Evolutionary conservation across 2,797 vertebrate species (phyloP).

Genomic region (Hemibagrus guttatus): DNA sequence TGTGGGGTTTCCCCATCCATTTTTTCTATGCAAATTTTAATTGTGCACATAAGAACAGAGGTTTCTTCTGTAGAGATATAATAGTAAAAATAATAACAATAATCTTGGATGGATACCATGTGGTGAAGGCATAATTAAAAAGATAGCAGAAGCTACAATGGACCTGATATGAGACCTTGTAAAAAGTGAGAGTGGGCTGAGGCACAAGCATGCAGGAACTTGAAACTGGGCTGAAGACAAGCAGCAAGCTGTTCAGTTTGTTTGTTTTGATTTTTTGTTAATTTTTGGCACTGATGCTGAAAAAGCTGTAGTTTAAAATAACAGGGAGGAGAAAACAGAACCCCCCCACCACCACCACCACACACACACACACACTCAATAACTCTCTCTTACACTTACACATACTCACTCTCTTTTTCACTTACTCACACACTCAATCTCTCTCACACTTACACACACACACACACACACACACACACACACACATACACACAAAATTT

Average conservation of each 20-base stretch:
- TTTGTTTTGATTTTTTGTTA: not conserved
- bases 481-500: too few species aligned
- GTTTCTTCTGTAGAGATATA: not conserved
- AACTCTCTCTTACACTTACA: not conserved
- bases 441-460: not conserved
- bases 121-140: not conserved
- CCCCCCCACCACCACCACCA: not conserved
- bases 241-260: not conserved
- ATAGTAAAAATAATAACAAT: not conserved
- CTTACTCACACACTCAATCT: not conserved
- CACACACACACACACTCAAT: not conserved
- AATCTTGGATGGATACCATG: not conserved
- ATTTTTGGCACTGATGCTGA: not conserved
- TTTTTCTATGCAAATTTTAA: not conserved
- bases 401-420: too few species aligned
- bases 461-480: not conserved
- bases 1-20: not conserved
- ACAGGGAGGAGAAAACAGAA: not conserved
- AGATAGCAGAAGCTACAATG: not conserved
- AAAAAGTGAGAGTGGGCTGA: not conserved
- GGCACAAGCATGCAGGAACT: not conserved
- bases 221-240: not conserved
- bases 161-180: not conserved
- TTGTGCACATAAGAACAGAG: not conserved
- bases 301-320: not conserved